A percentile compares a stretch with the other conserved stretches of the same genome.
Conservation (phyloP, 2,888 invertebrate species). For the Zelleria hepariella region DNA sequence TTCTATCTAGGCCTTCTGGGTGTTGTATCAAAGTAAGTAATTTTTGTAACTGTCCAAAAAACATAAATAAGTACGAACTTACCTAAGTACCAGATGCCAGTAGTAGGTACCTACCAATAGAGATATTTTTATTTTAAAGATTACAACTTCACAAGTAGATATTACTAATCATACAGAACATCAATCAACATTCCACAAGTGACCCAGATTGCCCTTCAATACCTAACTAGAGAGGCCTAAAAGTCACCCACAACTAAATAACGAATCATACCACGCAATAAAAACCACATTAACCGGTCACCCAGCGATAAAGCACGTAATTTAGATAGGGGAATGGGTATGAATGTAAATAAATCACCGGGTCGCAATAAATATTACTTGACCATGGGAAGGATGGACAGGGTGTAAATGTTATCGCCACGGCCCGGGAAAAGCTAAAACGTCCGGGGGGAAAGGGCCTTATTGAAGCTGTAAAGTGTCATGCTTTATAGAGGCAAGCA, state of each 20-base stretch:
- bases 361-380: conserved; percentile 36
- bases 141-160: no score
- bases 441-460: neutral
- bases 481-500: neutral
- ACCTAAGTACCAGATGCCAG: no score
- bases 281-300: conserved; percentile 49
- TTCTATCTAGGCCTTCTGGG: no score
- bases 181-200: neutral
- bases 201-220: neutral
- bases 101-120: no score
- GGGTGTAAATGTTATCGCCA: neutral
- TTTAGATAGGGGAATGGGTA: conserved; percentile 54
- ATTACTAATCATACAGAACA: no score
- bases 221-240: neutral
- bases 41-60: no score
- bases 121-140: no score
- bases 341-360: conserved; percentile 48
- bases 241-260: neutral
- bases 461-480: neutral
- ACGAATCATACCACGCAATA: conserved; percentile 29
- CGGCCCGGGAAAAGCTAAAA: neutral
- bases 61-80: no score
- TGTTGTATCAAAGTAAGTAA: no score
- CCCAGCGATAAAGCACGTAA: conserved; percentile 49
- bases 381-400: conserved; percentile 16